These are phyloP conservation scores for Neoascia interrupta DNA, from an alignment of 2,888 invertebrate genomes.

Conservation along the genomic window DNA sequence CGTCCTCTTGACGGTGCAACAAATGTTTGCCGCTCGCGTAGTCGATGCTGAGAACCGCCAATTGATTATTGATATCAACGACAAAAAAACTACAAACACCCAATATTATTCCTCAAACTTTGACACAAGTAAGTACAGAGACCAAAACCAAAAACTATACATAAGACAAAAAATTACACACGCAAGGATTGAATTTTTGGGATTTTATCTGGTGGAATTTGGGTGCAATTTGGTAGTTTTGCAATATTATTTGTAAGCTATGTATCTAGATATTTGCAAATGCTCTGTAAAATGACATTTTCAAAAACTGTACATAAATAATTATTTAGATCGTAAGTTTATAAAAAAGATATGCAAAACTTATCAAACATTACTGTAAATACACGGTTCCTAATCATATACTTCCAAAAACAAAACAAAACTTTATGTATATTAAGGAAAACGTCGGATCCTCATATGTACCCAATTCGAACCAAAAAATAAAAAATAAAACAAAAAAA, in stretches of 20 bases:
- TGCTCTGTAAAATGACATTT: slow-evolving; percentile 29
- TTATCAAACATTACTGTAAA: slow-evolving; percentile 43
- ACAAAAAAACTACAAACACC: slow-evolving; percentile 85
- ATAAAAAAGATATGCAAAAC: slow-evolving; percentile 26
- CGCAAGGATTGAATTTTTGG: slow-evolving; percentile 50
- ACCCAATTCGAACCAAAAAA: slow-evolving; percentile 34
- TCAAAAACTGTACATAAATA: slow-evolving; percentile 51
- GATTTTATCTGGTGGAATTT: slow-evolving; percentile 56
- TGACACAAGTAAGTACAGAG: slow-evolving; percentile 84
- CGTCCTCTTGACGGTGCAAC: slow-evolving; percentile 79
- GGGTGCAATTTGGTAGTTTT: slow-evolving; percentile 54
- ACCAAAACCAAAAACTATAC: slow-evolving; percentile 66
- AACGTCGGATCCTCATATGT: slow-evolving; percentile 25
- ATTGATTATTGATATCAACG: slow-evolving; percentile 86
- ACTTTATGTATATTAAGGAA: not conserved
- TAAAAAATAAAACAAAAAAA: too few species aligned
- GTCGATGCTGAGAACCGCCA: slow-evolving; percentile 81
- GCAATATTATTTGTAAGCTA: slow-evolving; percentile 47
- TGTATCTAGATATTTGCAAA: slow-evolving; percentile 36
- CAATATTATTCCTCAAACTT: slow-evolving; percentile 89
- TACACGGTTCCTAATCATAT: slow-evolving; percentile 49
- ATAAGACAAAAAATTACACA: slow-evolving; percentile 27
- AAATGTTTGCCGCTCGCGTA: slow-evolving; percentile 75
- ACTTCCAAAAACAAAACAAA: slow-evolving; percentile 19
- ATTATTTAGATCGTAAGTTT: not conserved